Conservation (phyloP, 2,797 vertebrate species). For the Uromys caudimaculatus region DNA sequence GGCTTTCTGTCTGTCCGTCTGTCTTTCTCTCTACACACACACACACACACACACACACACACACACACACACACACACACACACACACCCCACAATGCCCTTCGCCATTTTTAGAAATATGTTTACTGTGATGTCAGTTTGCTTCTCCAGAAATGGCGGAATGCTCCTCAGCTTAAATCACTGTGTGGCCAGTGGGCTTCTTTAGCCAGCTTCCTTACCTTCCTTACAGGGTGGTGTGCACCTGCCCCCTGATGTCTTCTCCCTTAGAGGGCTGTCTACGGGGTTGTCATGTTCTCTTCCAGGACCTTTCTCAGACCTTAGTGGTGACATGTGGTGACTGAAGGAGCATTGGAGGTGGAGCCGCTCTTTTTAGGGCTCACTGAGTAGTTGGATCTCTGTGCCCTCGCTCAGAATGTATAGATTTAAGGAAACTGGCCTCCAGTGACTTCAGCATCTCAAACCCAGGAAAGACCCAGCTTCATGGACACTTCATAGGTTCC, state of each 20-base stretch:
- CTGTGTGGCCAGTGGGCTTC: fast-evolving
- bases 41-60: background rate
- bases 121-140: background rate
- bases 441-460: background rate
- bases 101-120: background rate
- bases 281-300: background rate
- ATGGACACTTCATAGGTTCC: fast-evolving
- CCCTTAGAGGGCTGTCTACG: background rate
- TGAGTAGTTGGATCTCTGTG: too few relatives aligned
- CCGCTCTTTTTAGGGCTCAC: background rate
- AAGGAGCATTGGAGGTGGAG: background rate
- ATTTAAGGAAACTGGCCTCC: background rate
- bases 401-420: background rate
- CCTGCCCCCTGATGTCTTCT: too few relatives aligned
- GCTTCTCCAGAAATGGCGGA: background rate
- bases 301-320: background rate
- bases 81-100: background rate
- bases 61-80: background rate
- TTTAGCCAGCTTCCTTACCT: background rate
- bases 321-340: background rate
- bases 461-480: background rate
- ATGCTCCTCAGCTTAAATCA: fast-evolving
- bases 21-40: background rate
- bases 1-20: background rate
- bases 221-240: background rate